Evolutionary conservation across 1,140 invertebrate species (phyloP), one percentile per base, ranked within the genome.

Genomic region (Diachasmimorpha longicaudata): DNA sequence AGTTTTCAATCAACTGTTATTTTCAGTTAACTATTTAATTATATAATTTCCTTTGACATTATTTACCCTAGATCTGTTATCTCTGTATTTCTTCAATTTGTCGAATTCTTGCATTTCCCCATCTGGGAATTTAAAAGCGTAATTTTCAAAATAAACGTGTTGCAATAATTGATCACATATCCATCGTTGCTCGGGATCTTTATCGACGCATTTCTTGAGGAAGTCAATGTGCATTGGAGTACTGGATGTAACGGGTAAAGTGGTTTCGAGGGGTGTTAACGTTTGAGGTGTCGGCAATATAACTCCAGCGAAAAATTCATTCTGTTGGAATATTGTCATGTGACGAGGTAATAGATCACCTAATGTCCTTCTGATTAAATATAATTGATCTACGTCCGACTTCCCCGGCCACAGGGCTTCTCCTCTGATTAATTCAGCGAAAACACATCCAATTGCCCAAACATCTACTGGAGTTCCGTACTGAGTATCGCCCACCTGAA

Each of bases 381-480:
- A 99, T 25, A 99, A 89, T 86, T 99, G 98, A 89, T 99, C 98
- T 1, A 99, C 95, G 85, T 99, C 98, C 11, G 98, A 99, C 89
- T 99, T 97, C 63, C 98, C 98, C 0, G 98, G 97, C 98, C 98
- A 99, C 0, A 99, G 86, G 0, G 97, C 96, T 86, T 98, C 96
- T n/a, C 97, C 97, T 14, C 95, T 93, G 37, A 99, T 93, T 71
- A 99, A 88, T 89, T 99, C 98, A 4, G 98, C 98, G 85, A 98
- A 96, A 0, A 99, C 97, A 88, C 97, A 99, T 19, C 95, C 94
- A 70, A 96, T 95, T 10, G 97, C 98, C 98, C 98, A 99, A 13
- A 99, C 96, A 85, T 99, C 98, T 0, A 99, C 98, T 0, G 97
- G 95, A 0, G 97, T 96, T 6, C 98, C 96, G 85, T 99, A 99